Conservation (phyloP, 1,140 invertebrate genomes). For the Bombus pyrosoma region DNA sequence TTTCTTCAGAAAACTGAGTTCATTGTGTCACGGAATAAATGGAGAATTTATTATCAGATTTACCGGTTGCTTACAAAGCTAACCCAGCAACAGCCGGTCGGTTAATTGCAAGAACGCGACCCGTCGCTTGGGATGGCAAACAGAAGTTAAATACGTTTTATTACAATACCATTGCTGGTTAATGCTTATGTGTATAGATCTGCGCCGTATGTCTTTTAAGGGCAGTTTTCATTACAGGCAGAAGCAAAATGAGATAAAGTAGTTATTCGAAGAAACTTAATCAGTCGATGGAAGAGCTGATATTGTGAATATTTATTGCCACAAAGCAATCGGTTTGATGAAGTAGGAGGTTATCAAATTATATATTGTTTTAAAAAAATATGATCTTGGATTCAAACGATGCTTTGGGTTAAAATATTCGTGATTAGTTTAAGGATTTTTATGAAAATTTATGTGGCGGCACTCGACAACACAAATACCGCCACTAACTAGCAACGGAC, state of each 20-base stretch:
- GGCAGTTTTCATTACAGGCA: neutral
- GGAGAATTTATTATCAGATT: slow-evolving; percentile 2
- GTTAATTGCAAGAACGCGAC: slow-evolving; percentile 42
- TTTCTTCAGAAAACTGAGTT: neutral
- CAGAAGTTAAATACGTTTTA: slow-evolving; percentile 45
- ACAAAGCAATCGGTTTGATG: too few species aligned
- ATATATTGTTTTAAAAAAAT: too few species aligned
- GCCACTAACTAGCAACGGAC: too few species aligned
- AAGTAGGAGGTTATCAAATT: too few species aligned
- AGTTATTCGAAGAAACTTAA: too few species aligned
- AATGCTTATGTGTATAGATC: neutral
- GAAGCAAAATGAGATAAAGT: neutral
- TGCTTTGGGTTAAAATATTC: too few species aligned
- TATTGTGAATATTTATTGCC: too few species aligned
- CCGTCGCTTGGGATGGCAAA: neutral
- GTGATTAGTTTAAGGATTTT: too few species aligned
- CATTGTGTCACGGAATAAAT: slow-evolving; percentile 3
- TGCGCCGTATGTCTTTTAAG: neutral
- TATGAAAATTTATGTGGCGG: too few species aligned
- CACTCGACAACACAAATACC: too few species aligned
- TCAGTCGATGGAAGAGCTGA: too few species aligned
- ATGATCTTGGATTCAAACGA: too few species aligned
- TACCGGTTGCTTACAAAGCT: slow-evolving; percentile 28
- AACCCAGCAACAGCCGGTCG: slow-evolving; percentile 16
- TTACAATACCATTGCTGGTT: slow-evolving; percentile 16